phyloP scores from a whole-genome alignment of 1,140 invertebrate genomes.

The Tetramorium alpestre region DNA sequence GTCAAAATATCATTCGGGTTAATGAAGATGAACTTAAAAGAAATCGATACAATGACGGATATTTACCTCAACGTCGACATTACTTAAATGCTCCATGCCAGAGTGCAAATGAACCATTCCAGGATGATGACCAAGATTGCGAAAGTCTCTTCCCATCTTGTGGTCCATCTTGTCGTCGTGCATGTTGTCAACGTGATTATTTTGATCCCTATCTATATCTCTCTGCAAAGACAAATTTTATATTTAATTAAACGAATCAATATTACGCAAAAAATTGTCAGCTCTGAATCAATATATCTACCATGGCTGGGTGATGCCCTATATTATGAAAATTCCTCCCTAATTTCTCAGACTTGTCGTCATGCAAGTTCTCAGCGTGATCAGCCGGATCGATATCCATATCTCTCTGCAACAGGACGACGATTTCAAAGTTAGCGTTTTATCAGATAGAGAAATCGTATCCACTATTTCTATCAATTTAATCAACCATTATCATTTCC shows the following conservation, averaged over 20 bases:
- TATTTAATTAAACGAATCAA: not conserved
- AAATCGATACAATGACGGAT: not conserved
- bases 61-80: constrained; percentile 79
- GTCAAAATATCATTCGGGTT: constrained; percentile 3
- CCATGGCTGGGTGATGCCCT: constrained; percentile 72
- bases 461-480: not conserved
- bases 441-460: not conserved
- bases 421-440: not conserved
- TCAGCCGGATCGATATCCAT: constrained; percentile 76
- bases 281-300: not conserved
- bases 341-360: constrained; percentile 72
- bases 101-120: constrained; percentile 78
- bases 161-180: constrained; percentile 78
- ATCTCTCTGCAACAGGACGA: constrained; percentile 58
- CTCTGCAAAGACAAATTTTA: constrained; percentile 66
- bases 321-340: constrained; percentile 73
- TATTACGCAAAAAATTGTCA: constrained; percentile 2
- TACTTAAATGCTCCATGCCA: constrained; percentile 79
- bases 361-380: constrained; percentile 70
- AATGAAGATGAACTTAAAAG: not conserved
- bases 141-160: constrained; percentile 79
- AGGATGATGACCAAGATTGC: constrained; percentile 76
- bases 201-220: constrained; percentile 77
- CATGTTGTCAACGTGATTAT: constrained; percentile 76
- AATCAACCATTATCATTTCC: not conserved